These are phyloP conservation scores for Nasonia oneida DNA, from an alignment of 2,888 invertebrate species.

Conservation along the genomic window DNA sequence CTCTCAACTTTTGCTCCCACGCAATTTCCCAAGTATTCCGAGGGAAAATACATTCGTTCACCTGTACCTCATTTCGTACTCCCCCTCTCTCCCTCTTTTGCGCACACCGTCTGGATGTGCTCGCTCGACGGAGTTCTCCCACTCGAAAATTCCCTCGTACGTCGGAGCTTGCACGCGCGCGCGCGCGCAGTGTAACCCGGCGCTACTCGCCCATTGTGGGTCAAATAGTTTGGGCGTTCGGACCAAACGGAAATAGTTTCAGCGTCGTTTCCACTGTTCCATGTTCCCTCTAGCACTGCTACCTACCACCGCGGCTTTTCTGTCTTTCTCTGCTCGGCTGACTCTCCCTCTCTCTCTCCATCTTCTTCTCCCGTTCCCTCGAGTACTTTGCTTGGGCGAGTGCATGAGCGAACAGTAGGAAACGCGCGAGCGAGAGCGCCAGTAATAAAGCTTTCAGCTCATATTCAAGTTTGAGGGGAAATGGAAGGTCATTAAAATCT, in stretches of 20 bases:
- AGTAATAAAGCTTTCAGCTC: constrained; percentile 55
- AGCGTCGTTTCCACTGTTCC: constrained; percentile 38
- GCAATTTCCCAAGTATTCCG: constrained; percentile 71
- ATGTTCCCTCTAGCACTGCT: not conserved
- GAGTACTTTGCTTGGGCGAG: constrained; percentile 7
- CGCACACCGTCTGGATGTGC: not conserved
- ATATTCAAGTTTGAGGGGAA: constrained; percentile 46
- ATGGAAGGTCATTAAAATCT: constrained; percentile 56
- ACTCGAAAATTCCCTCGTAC: constrained; percentile 28
- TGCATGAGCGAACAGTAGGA: not conserved
- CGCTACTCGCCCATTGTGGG: constrained; percentile 41
- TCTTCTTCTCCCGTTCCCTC: not conserved
- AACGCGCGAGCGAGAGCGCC: constrained; percentile 27
- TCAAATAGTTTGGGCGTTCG: constrained; percentile 53
- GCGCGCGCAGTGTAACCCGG: not conserved
- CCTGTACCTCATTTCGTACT: not conserved
- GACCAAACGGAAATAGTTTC: constrained; percentile 56
- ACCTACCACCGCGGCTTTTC: not conserved
- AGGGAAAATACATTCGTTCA: constrained; percentile 62
- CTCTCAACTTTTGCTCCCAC: constrained; percentile 67
- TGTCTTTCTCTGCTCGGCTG: not conserved
- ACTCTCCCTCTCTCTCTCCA: constrained; percentile 12
- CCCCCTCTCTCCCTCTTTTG: not conserved
- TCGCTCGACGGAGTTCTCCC: not conserved
- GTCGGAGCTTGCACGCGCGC: not conserved